phyloP scores from a whole-genome alignment of 2,113 vertebrate species.

The Bostrychus sinensis region DNA sequence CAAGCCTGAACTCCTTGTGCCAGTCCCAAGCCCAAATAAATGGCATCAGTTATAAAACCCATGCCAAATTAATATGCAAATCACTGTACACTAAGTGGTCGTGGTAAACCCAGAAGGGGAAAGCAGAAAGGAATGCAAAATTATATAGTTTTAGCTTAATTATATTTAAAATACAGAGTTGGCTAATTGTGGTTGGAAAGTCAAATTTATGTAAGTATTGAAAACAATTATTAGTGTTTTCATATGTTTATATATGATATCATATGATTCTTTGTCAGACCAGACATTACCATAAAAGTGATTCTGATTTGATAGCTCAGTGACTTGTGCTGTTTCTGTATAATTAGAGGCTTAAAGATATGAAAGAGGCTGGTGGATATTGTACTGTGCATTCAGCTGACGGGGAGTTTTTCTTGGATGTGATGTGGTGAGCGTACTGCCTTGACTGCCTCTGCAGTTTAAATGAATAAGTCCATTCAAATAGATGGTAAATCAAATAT shows the following conservation, averaged over 20 bases:
- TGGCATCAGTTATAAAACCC: too few relatives aligned
- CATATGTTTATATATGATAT: too few relatives aligned
- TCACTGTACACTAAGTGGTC: too few relatives aligned
- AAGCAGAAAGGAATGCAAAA: too few relatives aligned
- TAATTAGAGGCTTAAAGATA: background rate
- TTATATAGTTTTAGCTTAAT: too few relatives aligned
- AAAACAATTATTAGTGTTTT: too few relatives aligned
- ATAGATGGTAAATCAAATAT: background rate
- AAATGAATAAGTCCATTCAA: constrained; percentile 5
- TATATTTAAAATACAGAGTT: too few relatives aligned
- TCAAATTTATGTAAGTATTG: too few relatives aligned
- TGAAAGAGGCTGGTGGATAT: constrained; percentile 6
- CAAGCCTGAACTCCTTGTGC: background rate
- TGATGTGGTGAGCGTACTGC: background rate
- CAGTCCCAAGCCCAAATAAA: too few relatives aligned
- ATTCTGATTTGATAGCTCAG: background rate
- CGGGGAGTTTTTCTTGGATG: background rate
- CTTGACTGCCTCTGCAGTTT: background rate
- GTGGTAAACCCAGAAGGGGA: too few relatives aligned
- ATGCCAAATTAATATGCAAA: too few relatives aligned
- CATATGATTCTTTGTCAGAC: background rate
- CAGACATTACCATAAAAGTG: background rate
- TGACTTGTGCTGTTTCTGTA: background rate
- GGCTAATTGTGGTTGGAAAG: too few relatives aligned
- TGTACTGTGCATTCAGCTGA: constrained; percentile 1